These are phyloP conservation scores for Acrobasis consociella DNA, from an alignment of 2,888 invertebrate genomes.

Conservation along the genomic window DNA sequence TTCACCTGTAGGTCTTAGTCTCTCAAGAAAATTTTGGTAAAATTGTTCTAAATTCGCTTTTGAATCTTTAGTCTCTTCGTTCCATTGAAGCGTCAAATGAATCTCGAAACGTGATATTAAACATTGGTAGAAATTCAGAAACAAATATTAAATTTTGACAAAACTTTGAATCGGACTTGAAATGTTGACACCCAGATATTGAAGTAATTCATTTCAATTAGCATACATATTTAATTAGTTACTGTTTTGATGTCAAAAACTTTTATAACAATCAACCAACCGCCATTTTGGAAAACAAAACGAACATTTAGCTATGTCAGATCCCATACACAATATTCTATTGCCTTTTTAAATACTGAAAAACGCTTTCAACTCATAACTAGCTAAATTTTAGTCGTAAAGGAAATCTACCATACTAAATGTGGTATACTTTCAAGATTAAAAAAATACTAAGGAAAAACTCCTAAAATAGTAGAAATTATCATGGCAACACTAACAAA, in stretches of 20 bases:
- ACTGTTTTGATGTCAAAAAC: background rate
- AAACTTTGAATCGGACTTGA: too few relatives aligned
- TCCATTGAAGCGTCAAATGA: too few relatives aligned
- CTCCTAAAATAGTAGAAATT: conserved; percentile 38
- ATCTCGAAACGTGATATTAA: too few relatives aligned
- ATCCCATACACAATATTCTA: conserved; percentile 1
- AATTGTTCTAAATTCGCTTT: too few relatives aligned
- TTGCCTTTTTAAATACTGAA: conserved; percentile 9
- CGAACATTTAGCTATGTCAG: background rate
- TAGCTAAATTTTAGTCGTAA: conserved; percentile 27
- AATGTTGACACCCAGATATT: too few relatives aligned
- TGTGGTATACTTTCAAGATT: conserved; percentile 8
- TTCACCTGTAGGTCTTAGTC: too few relatives aligned
- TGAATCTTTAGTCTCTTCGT: too few relatives aligned
- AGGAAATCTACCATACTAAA: conserved; percentile 18
- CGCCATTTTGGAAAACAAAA: conserved; percentile 1
- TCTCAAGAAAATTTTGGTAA: too few relatives aligned
- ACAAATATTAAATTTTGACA: too few relatives aligned
- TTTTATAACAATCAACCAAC: background rate
- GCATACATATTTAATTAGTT: too few relatives aligned
- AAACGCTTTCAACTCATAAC: conserved; percentile 2
- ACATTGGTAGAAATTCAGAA: too few relatives aligned
- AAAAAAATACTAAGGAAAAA: conserved; percentile 29
- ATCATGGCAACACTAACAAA: conserved; percentile 63
- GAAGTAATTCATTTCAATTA: too few relatives aligned